Base-by-base conservation (phyloP, 1,140 invertebrate genomes). In the Geopemphigus sp. region DNA sequence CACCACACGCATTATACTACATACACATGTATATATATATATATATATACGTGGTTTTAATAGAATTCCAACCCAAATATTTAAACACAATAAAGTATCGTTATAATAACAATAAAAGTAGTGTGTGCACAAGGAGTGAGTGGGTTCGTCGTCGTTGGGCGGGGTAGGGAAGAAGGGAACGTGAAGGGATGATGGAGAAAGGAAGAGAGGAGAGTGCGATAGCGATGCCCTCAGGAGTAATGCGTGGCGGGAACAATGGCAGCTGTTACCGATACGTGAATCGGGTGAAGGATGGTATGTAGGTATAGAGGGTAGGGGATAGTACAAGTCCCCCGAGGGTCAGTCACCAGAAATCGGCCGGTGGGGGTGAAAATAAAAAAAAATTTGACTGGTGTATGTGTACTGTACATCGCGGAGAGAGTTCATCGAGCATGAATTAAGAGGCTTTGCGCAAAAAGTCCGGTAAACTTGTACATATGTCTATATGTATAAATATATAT, bases 31-130 rank as follows among this genome's bases (percentile, higher is more conserved):
- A 29, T 47, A 61, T 15, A 32, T 26, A 63, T 8, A 32, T 17
- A 63, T 17, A 63, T 26, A 29, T 47, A 50, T 78, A 63, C 61
- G 61, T 39, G 74, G 74, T 59, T 78, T 78, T 78, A 78, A 78
- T 78, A 78, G 74, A 78, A 78, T 78, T 57, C 74, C 61, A 78
- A 78, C 74, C 74, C 74, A 78, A 78, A 78, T 78, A 78, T 78
- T 78, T 78, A 63, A 78, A 78, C 74, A 78, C 74, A 63, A 78
- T 78, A 78, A 61, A 78, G 57, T 78, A 63, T 78, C 74, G 74
- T 78, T 78, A 78, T 63, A 63, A 78, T 78, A 78, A 78, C 57
- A 78, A 78, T 78, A 78, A 76, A n/a, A 74, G 54, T 39, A 76
- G 39, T 47, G 32, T 74, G 29, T 24, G 32, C 12, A n/a, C n/a